These are phyloP conservation scores for Dromiciops gliroides DNA, from an alignment of 2,113 vertebrate genomes.

Conservation along the genomic window DNA sequence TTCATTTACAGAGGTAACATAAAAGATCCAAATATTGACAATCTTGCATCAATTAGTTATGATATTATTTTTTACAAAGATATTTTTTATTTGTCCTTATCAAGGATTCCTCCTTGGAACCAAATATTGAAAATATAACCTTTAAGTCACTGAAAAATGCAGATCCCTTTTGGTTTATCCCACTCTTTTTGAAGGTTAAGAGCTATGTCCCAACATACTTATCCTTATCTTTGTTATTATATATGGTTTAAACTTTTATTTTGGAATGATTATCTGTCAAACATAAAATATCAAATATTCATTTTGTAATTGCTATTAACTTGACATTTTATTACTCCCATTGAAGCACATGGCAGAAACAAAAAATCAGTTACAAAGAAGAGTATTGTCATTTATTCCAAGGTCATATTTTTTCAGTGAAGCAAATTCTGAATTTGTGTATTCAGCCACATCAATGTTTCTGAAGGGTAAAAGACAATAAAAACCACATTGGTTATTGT, in stretches of 20 bases:
- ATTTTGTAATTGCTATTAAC: conserved; percentile 66
- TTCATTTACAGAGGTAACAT: too few relatives aligned
- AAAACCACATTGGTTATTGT: not conserved
- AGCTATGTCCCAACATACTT: conserved; percentile 2
- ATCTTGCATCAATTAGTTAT: not conserved
- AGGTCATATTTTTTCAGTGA: conserved; percentile 59
- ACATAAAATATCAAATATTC: conserved; percentile 24
- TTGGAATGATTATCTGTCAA: conserved; percentile 53
- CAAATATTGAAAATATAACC: conserved; percentile 7
- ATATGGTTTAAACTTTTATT: conserved; percentile 4
- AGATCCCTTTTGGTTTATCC: not conserved
- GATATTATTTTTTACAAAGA: not conserved
- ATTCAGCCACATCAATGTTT: not conserved
- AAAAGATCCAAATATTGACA: too few relatives aligned
- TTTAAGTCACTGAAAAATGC: conserved; percentile 27
- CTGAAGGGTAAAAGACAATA: not conserved
- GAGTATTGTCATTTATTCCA: conserved; percentile 66
- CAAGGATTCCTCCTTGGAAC: conserved; percentile 11
- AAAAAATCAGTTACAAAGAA: conserved; percentile 54
- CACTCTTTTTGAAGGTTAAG: not conserved
- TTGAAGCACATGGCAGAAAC: conserved; percentile 65
- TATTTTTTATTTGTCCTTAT: not conserved
- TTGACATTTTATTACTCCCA: conserved; percentile 68
- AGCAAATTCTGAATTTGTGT: conserved; percentile 50
- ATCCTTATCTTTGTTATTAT: conserved; percentile 29